Base-by-base conservation (phyloP, 2,797 vertebrate genomes). In the Typhlichthys eigenmanni region DNA sequence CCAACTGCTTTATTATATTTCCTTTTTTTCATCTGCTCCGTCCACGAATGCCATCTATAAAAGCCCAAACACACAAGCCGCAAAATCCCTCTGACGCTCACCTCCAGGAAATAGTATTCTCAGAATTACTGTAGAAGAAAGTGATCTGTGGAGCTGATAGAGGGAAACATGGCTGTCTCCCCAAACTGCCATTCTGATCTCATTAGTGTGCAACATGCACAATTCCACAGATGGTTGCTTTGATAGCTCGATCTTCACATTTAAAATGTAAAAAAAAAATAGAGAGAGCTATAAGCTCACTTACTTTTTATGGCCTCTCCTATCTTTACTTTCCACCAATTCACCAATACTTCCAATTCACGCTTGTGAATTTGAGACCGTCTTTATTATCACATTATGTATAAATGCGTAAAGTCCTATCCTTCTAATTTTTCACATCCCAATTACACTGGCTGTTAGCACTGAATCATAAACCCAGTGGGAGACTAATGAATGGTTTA, bases 401-500 rank as follows among this genome's bases (percentile, higher is more conserved):
- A 67, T 74, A 78, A 74, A 69, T 68, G 58, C 66, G 76, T 51
- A 68, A 71, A 54, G 50, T 76, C 66, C 68, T 67, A 69, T 68
- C 63, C 32, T 63, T 79, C 69, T 61, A 66, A 79, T 77, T 81
- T 79, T 76, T 76, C 73, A 81, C 75, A 74, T 67, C 55, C 58
- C 11, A 85, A 85, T 84, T 79, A 85, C 55, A 58, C 48, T 72
- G 74, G 76, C 63, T 65, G 76, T 74, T 85, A 76, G 78, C 49
- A 19, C 49, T 13, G 47, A 53, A 71, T 77, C 78, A 74, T 83
- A 71, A 84, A 78, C 83, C 82, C 81, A 13, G 62, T 64, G 72
- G 75, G 80, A 85, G 74, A 68, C 60, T 80, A 85, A 87, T 83
- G 85, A 86, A 85, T 62, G 74, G 79, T 60, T 63, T 66, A 76